phyloP scores from a whole-genome alignment of 2,888 invertebrate species.

The Ophonus ardosiacus region DNA sequence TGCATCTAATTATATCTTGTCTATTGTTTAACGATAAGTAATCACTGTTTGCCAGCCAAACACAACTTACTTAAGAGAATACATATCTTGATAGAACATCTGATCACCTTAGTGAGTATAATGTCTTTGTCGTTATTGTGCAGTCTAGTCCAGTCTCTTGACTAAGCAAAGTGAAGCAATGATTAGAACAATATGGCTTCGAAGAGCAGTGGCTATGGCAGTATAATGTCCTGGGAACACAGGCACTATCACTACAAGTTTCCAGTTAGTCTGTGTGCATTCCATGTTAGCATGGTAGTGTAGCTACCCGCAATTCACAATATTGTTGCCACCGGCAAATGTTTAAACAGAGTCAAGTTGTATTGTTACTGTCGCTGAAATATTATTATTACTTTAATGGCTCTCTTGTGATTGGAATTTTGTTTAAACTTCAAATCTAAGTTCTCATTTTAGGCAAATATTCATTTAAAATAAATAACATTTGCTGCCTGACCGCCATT shows the following conservation, averaged over 20 bases:
- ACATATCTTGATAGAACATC: too few relatives aligned
- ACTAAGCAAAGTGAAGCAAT: not conserved
- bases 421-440: not conserved
- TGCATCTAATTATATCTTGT: too few relatives aligned
- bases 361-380: conserved; percentile 6
- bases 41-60: too few relatives aligned
- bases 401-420: not conserved
- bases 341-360: conserved; percentile 4
- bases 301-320: not conserved
- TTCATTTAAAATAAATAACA: too few relatives aligned
- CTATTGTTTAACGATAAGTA: too few relatives aligned
- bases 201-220: not conserved
- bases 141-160: not conserved
- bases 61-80: too few relatives aligned
- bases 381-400: conserved; percentile 14
- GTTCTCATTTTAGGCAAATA: too few relatives aligned
- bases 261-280: not conserved
- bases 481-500: too few relatives aligned
- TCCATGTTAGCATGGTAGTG: not conserved
- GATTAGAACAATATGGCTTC: not conserved
- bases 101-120: too few relatives aligned
- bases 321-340: conserved; percentile 21
- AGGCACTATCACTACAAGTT: conserved; percentile 9
- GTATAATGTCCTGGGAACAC: conserved; percentile 3
- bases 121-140: too few relatives aligned